These are phyloP conservation scores for Camarhynchus parvulus DNA, from an alignment of 2,113 vertebrate genomes.

Conservation along the genomic window DNA sequence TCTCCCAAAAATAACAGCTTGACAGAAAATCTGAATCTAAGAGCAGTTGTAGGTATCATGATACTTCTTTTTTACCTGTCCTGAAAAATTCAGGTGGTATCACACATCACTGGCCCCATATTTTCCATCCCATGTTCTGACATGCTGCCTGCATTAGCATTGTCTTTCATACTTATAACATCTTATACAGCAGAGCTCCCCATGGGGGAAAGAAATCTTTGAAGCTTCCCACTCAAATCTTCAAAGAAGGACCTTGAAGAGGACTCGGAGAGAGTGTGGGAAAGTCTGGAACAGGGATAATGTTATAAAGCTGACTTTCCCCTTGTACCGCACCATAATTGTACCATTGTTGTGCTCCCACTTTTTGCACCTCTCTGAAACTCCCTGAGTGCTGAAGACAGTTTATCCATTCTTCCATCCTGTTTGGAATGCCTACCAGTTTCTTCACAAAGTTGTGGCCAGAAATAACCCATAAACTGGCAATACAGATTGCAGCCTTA, in stretches of 20 bases:
- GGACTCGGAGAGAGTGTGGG: background rate
- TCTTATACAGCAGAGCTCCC: conserved; percentile 4
- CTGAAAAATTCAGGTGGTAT: background rate
- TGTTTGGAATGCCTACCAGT: background rate
- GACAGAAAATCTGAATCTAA: background rate
- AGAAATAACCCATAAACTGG: background rate
- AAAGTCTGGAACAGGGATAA: background rate
- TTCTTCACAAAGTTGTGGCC: background rate
- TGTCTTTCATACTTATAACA: background rate
- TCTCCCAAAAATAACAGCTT: background rate
- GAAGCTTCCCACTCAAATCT: conserved; percentile 13
- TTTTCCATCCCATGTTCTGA: background rate
- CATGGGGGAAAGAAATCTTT: background rate
- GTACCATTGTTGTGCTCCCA: background rate
- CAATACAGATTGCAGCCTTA: background rate
- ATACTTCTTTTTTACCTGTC: background rate
- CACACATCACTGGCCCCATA: background rate
- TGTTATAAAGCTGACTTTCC: background rate
- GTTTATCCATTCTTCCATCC: background rate
- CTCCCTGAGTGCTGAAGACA: background rate
- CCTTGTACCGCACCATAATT: background rate
- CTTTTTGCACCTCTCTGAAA: background rate
- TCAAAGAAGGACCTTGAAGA: conserved; percentile 40
- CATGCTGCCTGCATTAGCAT: background rate
- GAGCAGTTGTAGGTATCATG: background rate